Percentiles rank a stretch among this genome's conserved stretches.
Conservation (phyloP, 2,888 invertebrate genomes). For the Isoperla grammatica region DNA sequence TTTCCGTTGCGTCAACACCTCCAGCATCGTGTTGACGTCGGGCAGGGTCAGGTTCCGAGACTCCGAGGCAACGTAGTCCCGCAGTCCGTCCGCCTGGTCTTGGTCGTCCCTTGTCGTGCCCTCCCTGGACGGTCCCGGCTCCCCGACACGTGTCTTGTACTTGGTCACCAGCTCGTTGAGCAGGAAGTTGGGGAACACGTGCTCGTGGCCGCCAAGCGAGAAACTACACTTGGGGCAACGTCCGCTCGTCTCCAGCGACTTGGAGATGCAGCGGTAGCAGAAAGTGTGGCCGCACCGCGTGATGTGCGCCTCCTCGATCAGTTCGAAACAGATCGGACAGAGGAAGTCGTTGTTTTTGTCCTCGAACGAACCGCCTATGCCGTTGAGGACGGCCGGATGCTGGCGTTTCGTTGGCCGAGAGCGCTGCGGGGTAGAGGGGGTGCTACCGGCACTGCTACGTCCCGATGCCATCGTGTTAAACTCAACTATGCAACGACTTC, state of each 20-base stretch:
- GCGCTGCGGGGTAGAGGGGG: conserved; percentile 25
- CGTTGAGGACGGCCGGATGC: conserved; percentile 50
- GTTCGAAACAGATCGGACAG: conserved; percentile 84
- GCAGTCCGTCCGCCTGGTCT: conserved; percentile 47
- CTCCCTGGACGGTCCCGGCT: conserved; percentile 40
- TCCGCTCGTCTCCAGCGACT: conserved; percentile 57
- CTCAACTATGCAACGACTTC: not conserved
- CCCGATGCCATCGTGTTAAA: conserved; percentile 23
- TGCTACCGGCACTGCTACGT: conserved; percentile 22
- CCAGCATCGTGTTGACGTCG: conserved; percentile 77
- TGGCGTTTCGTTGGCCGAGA: conserved; percentile 37
- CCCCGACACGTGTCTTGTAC: conserved; percentile 52
- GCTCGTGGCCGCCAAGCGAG: conserved; percentile 59
- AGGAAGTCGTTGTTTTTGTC: conserved; percentile 60
- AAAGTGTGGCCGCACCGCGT: conserved; percentile 91
- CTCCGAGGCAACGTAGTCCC: conserved; percentile 54
- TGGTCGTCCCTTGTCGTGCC: conserved; percentile 43
- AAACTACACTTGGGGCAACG: conserved; percentile 82
- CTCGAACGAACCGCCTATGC: conserved; percentile 58
- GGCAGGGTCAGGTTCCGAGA: conserved; percentile 61
- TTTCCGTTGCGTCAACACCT: conserved; percentile 71
- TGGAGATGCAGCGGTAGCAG: conserved; percentile 74
- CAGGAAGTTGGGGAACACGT: conserved; percentile 80
- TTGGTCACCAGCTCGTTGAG: conserved; percentile 76
- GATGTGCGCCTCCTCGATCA: conserved; percentile 84